Evolutionary conservation across 2,888 invertebrate genomes (phyloP).

Genomic region (Desoria tigrina): DNA sequence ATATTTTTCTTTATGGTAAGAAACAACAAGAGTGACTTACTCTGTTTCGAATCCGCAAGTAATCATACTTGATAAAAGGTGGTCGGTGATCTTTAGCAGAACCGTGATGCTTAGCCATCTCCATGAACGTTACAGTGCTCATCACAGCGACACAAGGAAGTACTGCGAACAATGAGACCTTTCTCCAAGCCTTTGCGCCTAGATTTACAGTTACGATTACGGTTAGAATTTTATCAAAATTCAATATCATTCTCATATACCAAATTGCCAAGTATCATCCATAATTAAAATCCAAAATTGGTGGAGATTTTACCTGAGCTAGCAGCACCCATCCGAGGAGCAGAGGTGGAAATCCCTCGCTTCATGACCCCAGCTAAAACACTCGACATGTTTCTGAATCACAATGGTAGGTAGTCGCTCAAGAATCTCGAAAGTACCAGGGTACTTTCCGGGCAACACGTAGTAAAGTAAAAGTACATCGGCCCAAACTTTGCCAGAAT

Average conservation of each 20-base stretch:
- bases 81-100: neutral
- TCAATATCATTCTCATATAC: too few species aligned
- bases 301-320: too few species aligned
- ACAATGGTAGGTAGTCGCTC: too few species aligned
- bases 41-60: conserved; percentile 17
- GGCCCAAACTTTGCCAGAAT: too few species aligned
- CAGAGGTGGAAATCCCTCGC: conserved; percentile 1
- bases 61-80: conserved; percentile 20
- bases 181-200: conserved; percentile 3
- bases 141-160: conserved; percentile 5
- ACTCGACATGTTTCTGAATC: too few species aligned
- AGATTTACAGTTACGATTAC: too few species aligned
- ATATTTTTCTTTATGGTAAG: too few species aligned
- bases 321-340: neutral
- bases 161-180: neutral
- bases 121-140: neutral
- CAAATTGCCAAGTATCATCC: too few species aligned
- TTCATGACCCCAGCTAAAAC: neutral
- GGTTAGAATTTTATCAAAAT: neutral
- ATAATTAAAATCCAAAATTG: too few species aligned
- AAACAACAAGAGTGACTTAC: conserved; percentile 1
- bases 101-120: conserved; percentile 1
- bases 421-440: too few species aligned
- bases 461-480: too few species aligned
- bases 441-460: too few species aligned